Evolutionary conservation across 2,113 vertebrate species (phyloP).

Genomic region (Peromyscus leucopus): DNA sequence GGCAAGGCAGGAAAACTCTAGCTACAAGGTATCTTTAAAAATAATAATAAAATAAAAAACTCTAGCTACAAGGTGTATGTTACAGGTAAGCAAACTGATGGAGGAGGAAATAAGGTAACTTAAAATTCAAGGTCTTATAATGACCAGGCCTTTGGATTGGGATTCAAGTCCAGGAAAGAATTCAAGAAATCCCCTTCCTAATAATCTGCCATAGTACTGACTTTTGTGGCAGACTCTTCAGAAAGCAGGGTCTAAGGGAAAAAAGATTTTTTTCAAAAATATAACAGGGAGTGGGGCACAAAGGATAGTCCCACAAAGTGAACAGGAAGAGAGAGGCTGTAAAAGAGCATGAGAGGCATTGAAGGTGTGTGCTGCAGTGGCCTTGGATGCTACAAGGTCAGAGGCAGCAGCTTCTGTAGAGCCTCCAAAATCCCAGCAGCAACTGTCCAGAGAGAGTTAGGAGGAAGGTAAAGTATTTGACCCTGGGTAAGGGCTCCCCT

Average conservation of each 20-base stretch:
- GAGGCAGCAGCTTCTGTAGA: background rate
- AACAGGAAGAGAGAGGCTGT: background rate
- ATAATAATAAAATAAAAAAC: no score
- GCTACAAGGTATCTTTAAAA: no score
- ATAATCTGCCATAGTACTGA: background rate
- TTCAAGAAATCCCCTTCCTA: background rate
- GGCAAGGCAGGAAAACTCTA: no score
- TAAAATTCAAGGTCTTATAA: background rate
- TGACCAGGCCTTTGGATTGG: background rate
- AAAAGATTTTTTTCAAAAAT: background rate
- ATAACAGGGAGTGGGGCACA: no score
- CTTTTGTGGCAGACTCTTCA: background rate
- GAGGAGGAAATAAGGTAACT: background rate
- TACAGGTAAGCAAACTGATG: background rate
- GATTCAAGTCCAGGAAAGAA: background rate
- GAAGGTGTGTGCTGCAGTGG: background rate
- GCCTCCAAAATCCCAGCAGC: background rate
- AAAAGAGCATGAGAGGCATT: background rate
- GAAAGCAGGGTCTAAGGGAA: slow-evolving; percentile 14
- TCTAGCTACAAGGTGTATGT: no score
- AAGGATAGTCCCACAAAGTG: background rate
- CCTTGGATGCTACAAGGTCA: background rate
- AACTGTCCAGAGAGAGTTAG: background rate
- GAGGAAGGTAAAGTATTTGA: background rate
- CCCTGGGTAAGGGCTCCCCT: background rate